Evolutionary conservation across 1,140 invertebrate species (phyloP).

Genomic region (Zaprionus capensis): DNA sequence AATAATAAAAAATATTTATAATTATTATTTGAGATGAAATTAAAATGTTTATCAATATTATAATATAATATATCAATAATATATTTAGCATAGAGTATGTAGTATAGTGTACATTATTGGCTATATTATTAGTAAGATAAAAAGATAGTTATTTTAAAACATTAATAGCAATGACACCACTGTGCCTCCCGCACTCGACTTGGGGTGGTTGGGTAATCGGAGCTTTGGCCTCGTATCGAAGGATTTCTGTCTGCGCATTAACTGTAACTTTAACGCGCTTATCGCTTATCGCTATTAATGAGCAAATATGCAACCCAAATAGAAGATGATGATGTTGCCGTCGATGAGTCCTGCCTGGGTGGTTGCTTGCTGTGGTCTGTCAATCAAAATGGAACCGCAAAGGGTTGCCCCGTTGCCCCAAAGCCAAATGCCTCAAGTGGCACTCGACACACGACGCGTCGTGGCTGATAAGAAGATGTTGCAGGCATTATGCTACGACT

Average conservation of each 20-base stretch:
- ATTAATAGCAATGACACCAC: background rate
- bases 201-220: constrained; percentile 32
- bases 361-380: constrained; percentile 64
- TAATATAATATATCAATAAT: no score
- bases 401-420: constrained; percentile 50
- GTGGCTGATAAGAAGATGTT: constrained; percentile 65
- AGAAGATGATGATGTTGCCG: constrained; percentile 44
- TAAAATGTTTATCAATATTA: no score
- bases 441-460: constrained; percentile 48
- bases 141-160: background rate
- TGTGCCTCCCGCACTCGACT: background rate
- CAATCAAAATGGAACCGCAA: constrained; percentile 56
- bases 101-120: no score
- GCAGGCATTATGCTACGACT: constrained; percentile 22
- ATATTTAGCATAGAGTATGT: no score
- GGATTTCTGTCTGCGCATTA: constrained; percentile 58
- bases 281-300: constrained; percentile 78
- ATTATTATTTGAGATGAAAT: no score
- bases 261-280: constrained; percentile 77
- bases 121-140: no score
- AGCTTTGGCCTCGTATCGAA: constrained; percentile 17
- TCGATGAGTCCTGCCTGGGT: background rate
- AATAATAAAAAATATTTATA: background rate
- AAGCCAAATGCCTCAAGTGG: constrained; percentile 62
- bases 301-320: constrained; percentile 75